Base-by-base conservation (phyloP, 2,797 vertebrate species). In the Malurus leucopterus region DNA sequence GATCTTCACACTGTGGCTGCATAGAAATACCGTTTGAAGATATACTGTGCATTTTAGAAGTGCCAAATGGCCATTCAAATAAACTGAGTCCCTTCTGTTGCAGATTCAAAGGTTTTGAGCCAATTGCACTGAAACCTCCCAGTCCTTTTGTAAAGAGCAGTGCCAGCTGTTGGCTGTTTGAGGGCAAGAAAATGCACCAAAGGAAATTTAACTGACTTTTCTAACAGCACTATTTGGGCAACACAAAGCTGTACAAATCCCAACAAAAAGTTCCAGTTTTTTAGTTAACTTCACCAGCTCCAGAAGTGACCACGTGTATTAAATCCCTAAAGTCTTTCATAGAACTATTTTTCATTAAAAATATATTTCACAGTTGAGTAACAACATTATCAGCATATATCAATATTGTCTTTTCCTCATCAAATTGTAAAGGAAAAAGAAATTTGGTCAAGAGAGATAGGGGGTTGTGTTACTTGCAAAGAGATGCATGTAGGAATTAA, bases 281-380 rank as follows among this genome's bases (percentile, higher is more conserved):
- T 54, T 23, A 58, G 8, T 3, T 44, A 22, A 36, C 36, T 36
- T 36, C 36, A 36, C 2, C 22, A 8, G 11, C 24, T 62, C 38
- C 51, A 81, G 47, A 58, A 71, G 40, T 13, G 15, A 21, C 18
- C 24, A 21, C 0, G 0, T 32, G 14, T 18, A 46, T 32, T 57
- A 61, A 84, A 88, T 21, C 8, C 8, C 19, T 59, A 3, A 9
- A 70, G 29, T 29, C 2, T 67, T 57, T 77, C 3, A 46, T 6
- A 47, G 0, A 74, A 61, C 43, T 30, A 8, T 30, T 92, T 49
- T 86, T 64, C 24, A 36, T 53, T 1, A 46, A 12, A 11, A 50
- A 41, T 20, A 23, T 0, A 9, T 23, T 21, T 4, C 22, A 10
- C 2, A 3, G 6, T n/a, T 2, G 0, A 38, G 4, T 61, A 71